Evolutionary conservation across 2,113 vertebrate species (phyloP).

Genomic region (Phaetusa simplex): DNA sequence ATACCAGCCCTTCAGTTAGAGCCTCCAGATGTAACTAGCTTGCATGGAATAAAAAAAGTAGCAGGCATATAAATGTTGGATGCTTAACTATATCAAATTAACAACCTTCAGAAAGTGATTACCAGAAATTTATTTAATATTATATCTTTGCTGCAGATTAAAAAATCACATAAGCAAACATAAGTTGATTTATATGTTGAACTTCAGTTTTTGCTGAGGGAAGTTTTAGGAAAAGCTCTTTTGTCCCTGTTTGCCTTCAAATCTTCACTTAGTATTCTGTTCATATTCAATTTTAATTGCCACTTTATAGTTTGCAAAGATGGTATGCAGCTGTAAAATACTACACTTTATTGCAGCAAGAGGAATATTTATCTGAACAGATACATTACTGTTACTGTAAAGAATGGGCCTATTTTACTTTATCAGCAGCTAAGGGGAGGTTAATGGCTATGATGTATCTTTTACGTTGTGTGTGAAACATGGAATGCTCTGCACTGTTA

Average conservation of each 20-base stretch:
- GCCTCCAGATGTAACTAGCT: not conserved
- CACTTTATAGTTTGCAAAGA: constrained; percentile 34
- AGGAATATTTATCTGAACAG: constrained; percentile 73
- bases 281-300: constrained; percentile 61
- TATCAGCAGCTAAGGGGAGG: constrained; percentile 72
- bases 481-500: constrained; percentile 34
- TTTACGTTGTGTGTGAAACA: constrained; percentile 66
- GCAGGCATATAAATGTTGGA: not conserved
- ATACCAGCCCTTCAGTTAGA: not conserved
- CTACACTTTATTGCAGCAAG: constrained; percentile 58
- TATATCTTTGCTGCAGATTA: not conserved
- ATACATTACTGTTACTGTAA: constrained; percentile 70
- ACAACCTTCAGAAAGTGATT: not conserved
- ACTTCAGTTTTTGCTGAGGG: not conserved
- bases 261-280: constrained; percentile 17
- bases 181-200: not conserved
- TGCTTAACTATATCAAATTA: not conserved
- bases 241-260: not conserved
- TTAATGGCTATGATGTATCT: constrained; percentile 74
- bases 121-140: not conserved
- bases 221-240: constrained; percentile 20
- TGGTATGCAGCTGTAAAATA: constrained; percentile 53
- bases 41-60: not conserved
- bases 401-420: constrained; percentile 74
- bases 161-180: not conserved